phyloP scores from a whole-genome alignment of 2,888 invertebrate genomes.

The Macrosiphum euphorbiae region DNA sequence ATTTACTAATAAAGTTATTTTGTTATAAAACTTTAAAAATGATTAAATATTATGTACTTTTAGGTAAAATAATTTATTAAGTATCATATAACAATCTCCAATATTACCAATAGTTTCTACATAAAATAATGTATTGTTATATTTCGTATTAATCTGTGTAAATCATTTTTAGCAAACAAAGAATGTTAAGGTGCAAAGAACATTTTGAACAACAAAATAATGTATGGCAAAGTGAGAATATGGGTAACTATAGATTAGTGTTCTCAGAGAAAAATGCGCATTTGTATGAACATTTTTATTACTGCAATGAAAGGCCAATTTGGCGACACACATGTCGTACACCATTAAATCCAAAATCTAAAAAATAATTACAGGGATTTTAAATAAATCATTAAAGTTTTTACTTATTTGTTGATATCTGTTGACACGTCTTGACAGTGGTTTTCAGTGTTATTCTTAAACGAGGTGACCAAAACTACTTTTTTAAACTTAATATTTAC shows the following conservation, averaged over 20 bases:
- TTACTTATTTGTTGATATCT: no score
- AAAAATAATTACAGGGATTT: not conserved
- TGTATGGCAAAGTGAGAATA: slow-evolving; percentile 48
- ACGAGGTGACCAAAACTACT: no score
- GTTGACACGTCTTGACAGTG: no score
- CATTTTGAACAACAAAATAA: not conserved
- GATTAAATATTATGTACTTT: not conserved
- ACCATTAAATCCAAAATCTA: not conserved
- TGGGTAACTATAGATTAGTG: slow-evolving; percentile 60
- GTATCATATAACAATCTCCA: not conserved
- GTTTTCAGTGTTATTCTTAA: no score
- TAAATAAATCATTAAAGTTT: not conserved
- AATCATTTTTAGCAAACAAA: slow-evolving; percentile 8
- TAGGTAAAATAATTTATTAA: not conserved
- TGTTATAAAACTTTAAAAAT: not conserved
- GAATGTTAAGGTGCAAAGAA: not conserved
- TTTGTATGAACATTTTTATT: slow-evolving; percentile 42
- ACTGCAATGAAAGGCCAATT: slow-evolving; percentile 35
- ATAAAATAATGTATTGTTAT: not conserved
- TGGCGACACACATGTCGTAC: not conserved
- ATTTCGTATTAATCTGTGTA: not conserved
- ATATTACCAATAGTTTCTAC: not conserved
- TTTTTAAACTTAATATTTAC: no score
- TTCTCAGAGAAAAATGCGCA: slow-evolving; percentile 20
- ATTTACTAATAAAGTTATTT: not conserved